Evolutionary conservation across 2,888 invertebrate genomes (phyloP).

Genomic region (Athrips mouffetella): DNA sequence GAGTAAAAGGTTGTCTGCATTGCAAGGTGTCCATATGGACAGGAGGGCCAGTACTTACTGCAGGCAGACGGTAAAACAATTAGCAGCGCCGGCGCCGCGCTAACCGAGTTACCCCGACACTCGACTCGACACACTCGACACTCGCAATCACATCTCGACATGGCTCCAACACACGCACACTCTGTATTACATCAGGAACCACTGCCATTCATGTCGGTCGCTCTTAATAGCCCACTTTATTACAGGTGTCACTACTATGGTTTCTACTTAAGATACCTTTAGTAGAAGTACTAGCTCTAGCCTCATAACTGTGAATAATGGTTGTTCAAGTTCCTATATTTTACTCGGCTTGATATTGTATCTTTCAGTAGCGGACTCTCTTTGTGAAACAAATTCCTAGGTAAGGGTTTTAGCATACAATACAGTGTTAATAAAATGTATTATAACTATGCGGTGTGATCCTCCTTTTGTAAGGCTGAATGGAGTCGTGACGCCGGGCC

Average conservation of each 20-base stretch:
- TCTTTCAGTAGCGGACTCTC: background rate
- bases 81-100: slow-evolving; percentile 20
- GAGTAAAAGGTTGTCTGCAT: background rate
- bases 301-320: too few species aligned
- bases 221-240: background rate
- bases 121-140: slow-evolving; percentile 12
- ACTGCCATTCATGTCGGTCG: background rate
- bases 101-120: slow-evolving; percentile 19
- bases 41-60: background rate
- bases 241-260: background rate
- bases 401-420: slow-evolving; percentile 5
- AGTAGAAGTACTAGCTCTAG: too few species aligned
- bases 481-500: slow-evolving; percentile 7
- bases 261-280: too few species aligned
- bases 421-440: slow-evolving; percentile 1
- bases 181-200: background rate
- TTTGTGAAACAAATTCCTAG: background rate
- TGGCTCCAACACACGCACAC: background rate
- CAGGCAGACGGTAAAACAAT: slow-evolving; percentile 30
- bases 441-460: slow-evolving; percentile 3
- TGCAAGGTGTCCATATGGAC: background rate
- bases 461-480: slow-evolving; percentile 9
- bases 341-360: background rate
- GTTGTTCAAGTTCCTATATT: background rate
- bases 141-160: slow-evolving; percentile 11